Evolutionary conservation across 23 tunicate species (phyloP), one percentile per base, ranked within the genome.

Genomic region (Ciona savignyi): DNA sequence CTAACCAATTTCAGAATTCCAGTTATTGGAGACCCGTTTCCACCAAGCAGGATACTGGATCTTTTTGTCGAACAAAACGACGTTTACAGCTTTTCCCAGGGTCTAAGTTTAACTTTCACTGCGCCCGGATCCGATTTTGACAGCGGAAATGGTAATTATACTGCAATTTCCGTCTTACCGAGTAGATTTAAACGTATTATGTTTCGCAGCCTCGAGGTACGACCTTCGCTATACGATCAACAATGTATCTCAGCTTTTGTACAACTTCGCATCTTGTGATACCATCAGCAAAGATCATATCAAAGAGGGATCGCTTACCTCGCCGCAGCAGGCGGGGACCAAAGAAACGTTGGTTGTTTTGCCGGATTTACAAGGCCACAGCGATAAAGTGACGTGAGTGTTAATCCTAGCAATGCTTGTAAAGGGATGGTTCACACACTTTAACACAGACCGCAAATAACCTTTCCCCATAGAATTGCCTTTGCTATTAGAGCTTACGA

Each of bases 61-160:
- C 62, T 85, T 42, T 23, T 51, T 2, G 75, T 29, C 1, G 66
- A 60, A 30, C 84, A 78, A 31, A 23, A 15, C 27, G 84, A 85
- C 31, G 63, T 73, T 15, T 3, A 51, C 3, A 30, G 25, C 29
- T 32, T 0, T 0, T 33, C 35, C n/a, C 25, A 35, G 2, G 77
- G 83, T 3, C 51, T 85, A 0, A n/a, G 24, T 34, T 15, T 85
- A 26, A 35, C 23, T 23, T 85, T 85, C 70, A 78, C 92, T 27
- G 84, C 92, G 32, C 92, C 92, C 25, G 92, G 92, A n/a, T 51
- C 66, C 62, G 84, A 85, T 49, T 85, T 28, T 27, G 92, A 85
- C 68, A 62, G n/a, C 25, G 92, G 84, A 23, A 79, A 65, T 15
- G 92, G 92, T 85, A 56, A 48, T n/a, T 76, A 73, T 0, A 0